Percentiles rank a stretch among this genome's conserved stretches.
Conservation (phyloP, 2,888 invertebrate genomes). For the Catonia carolina region DNA sequence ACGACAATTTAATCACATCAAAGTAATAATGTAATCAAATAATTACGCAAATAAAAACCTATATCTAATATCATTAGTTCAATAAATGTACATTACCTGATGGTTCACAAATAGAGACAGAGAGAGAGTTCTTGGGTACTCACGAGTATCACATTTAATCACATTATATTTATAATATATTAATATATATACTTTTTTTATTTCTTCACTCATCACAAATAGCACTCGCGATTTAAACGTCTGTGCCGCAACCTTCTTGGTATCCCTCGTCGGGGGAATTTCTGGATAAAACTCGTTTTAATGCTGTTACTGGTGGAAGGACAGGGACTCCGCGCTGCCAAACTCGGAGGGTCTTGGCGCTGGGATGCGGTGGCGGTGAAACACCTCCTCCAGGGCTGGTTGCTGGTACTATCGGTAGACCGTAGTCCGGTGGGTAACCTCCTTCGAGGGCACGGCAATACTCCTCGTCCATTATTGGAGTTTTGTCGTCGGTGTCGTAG, state of each 20-base stretch:
- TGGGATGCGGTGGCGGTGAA: conserved; percentile 47
- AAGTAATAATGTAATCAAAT: too few relatives aligned
- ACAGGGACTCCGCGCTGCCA: conserved; percentile 85
- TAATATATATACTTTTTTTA: too few relatives aligned
- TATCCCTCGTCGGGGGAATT: conserved; percentile 87
- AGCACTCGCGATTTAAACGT: conserved; percentile 55
- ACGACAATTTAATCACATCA: too few relatives aligned
- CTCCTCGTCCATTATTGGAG: conserved; percentile 62
- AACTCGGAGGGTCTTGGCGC: conserved; percentile 74
- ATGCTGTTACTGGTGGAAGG: conserved; percentile 74
- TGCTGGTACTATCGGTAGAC: conserved; percentile 57
- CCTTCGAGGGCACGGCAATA: conserved; percentile 50
- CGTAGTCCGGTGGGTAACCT: conserved; percentile 72
- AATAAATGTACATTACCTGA: too few relatives aligned
- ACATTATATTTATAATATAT: neutral
- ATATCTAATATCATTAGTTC: too few relatives aligned
- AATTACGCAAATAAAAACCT: too few relatives aligned
- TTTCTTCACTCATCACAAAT: too few relatives aligned
- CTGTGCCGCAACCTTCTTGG: conserved; percentile 88
- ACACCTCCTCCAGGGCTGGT: conserved; percentile 38
- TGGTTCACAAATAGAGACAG: too few relatives aligned
- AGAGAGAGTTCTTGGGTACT: neutral
- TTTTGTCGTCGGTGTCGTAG: conserved; percentile 59
- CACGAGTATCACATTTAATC: neutral
- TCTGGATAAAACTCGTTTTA: conserved; percentile 75